Percentiles rank a stretch among this genome's conserved stretches.
Conservation (phyloP, 2,797 vertebrate genomes). For the Squalus acanthias region DNA sequence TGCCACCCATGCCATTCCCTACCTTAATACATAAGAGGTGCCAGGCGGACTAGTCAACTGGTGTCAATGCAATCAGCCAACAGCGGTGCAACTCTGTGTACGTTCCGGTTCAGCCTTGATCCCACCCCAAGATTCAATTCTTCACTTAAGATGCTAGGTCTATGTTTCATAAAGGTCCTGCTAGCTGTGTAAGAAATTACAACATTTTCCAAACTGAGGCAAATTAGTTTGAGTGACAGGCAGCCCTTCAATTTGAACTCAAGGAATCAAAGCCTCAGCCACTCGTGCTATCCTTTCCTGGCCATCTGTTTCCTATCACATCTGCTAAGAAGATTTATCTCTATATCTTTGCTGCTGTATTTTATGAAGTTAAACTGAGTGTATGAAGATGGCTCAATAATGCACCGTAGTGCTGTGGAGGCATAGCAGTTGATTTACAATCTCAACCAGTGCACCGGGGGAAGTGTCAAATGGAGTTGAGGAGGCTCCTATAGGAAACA, state of each 20-base stretch:
- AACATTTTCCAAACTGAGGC: not conserved
- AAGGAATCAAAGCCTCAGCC: not conserved
- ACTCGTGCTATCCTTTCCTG: not conserved
- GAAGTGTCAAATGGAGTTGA: not conserved
- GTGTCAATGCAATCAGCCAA: not conserved
- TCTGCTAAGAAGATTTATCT: not conserved
- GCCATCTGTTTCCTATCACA: not conserved
- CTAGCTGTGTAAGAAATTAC: not conserved
- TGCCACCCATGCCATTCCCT: not conserved
- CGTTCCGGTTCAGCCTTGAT: not conserved
- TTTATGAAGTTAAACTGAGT: slow-evolving; percentile 12
- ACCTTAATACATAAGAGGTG: not conserved
- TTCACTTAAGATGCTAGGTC: not conserved
- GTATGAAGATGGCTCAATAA: not conserved
- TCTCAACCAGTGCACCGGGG: not conserved
- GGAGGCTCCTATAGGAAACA: not conserved
- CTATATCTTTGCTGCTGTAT: not conserved
- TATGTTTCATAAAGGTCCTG: not conserved
- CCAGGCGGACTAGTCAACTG: not conserved
- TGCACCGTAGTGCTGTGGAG: no score
- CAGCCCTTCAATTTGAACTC: not conserved
- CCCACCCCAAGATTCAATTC: not conserved
- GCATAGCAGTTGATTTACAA: not conserved
- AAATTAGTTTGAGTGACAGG: not conserved
- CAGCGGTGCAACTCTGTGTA: not conserved